These are phyloP conservation scores for Diloba caeruleocephala DNA, from an alignment of 2,888 invertebrate species.

Conservation along the genomic window DNA sequence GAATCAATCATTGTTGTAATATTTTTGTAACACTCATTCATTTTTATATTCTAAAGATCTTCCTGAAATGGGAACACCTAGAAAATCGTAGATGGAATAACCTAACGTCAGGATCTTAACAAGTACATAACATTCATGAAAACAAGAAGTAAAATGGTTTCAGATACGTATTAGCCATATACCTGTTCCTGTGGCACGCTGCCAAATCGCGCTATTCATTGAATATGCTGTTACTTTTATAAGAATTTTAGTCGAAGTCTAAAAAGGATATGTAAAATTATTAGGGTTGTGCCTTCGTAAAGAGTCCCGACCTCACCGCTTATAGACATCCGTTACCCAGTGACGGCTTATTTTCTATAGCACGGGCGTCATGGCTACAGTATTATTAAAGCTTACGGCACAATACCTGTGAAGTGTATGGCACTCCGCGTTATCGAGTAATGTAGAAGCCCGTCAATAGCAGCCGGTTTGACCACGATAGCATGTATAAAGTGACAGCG, in stretches of 20 bases:
- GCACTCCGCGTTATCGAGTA: conserved; percentile 59
- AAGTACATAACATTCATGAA: conserved; percentile 48
- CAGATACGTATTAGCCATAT: conserved; percentile 43
- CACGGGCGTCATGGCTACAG: conserved; percentile 21
- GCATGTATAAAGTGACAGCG: conserved; percentile 31
- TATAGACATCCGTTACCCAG: conserved; percentile 48
- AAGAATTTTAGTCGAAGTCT: conserved; percentile 43
- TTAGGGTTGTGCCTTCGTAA: conserved; percentile 48
- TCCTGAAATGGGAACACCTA: no score
- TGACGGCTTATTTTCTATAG: conserved; percentile 49
- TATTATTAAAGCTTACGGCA: conserved; percentile 51
- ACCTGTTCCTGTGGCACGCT: conserved; percentile 40
- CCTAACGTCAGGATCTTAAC: conserved; percentile 33
- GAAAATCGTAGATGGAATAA: no score
- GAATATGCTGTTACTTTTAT: conserved; percentile 52
- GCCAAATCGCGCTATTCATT: conserved; percentile 50
- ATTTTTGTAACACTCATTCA: conserved; percentile 4
- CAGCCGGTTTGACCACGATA: conserved; percentile 56
- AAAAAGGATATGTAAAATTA: conserved; percentile 53
- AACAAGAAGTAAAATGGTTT: conserved; percentile 45
- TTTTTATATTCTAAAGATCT: neutral
- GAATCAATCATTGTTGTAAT: conserved; percentile 30
- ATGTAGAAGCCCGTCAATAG: conserved; percentile 52
- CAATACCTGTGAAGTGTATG: conserved; percentile 61
- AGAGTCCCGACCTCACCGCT: conserved; percentile 30